A percentile compares a stretch with the other conserved stretches of the same genome.
Evolutionary conservation across 2,888 invertebrate species (phyloP).

Genomic region (Eupithecia inturbata): DNA sequence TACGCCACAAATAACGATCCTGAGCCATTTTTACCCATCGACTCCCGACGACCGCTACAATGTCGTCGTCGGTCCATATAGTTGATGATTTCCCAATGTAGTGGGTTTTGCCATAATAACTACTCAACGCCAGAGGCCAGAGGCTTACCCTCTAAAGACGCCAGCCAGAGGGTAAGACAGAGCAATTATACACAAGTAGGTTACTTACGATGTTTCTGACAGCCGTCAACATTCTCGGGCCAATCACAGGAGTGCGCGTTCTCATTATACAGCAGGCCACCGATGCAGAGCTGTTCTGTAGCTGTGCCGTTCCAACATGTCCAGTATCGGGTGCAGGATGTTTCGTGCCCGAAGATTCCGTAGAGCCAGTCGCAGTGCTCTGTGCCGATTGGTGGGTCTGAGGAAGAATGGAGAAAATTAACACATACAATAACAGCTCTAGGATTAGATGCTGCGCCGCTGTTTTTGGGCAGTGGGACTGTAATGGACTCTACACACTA

Average conservation of each 20-base stretch:
- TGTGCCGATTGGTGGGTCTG: slow-evolving; percentile 92
- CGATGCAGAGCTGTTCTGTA: slow-evolving; percentile 95
- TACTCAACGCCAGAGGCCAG: too few species aligned
- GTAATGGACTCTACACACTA: too few species aligned
- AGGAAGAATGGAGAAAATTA: slow-evolving; percentile 24
- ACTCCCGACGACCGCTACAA: too few species aligned
- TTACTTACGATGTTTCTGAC: slow-evolving; percentile 95
- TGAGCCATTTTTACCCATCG: too few species aligned
- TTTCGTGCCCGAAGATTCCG: slow-evolving; percentile 97
- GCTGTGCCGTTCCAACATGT: slow-evolving; percentile 98
- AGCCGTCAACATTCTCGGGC: slow-evolving; percentile 97
- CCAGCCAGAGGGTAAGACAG: too few species aligned
- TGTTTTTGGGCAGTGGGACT: too few species aligned
- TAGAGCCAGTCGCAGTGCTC: slow-evolving; percentile 97
- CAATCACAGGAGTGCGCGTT: slow-evolving; percentile 96
- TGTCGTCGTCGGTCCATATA: too few species aligned
- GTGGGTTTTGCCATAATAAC: too few species aligned
- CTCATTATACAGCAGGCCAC: slow-evolving; percentile 95
- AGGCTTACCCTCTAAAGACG: too few species aligned
- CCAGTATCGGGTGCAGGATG: slow-evolving; percentile 95
- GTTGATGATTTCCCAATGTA: too few species aligned
- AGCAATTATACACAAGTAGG: background rate
- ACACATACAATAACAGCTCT: background rate
- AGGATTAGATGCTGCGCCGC: too few species aligned
- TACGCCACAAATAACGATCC: too few species aligned